Conservation (phyloP, 2,113 vertebrate genomes). For the Brachionichthys hirsutus region DNA sequence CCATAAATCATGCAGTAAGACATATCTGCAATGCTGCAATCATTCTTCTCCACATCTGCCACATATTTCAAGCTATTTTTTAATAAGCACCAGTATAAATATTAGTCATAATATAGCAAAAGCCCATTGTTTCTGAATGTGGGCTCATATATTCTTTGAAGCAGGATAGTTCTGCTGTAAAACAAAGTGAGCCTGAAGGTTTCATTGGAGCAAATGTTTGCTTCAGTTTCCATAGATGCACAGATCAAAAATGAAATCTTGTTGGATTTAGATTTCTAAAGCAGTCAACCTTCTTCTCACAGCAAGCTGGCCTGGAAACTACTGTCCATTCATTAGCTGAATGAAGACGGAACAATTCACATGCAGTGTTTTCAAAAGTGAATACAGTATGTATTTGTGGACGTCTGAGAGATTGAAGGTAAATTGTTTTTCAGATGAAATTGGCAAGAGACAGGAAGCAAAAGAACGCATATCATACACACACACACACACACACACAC, state of each 20-base stretch:
- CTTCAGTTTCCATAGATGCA: neutral
- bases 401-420: slow-evolving; percentile 49
- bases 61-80: slow-evolving; percentile 29
- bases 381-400: slow-evolving; percentile 31
- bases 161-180: neutral
- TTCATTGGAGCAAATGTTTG: slow-evolving; percentile 20
- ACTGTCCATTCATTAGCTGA: slow-evolving; percentile 39
- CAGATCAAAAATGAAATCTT: slow-evolving; percentile 23
- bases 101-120: slow-evolving; percentile 9
- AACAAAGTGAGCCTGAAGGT: slow-evolving; percentile 6
- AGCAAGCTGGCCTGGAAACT: slow-evolving; percentile 27
- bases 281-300: slow-evolving; percentile 35
- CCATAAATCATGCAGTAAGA: slow-evolving; percentile 66
- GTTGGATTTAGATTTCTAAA: slow-evolving; percentile 35
- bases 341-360: slow-evolving; percentile 28
- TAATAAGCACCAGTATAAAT: slow-evolving; percentile 22
- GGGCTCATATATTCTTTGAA: slow-evolving; percentile 17
- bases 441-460: slow-evolving; percentile 55
- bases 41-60: slow-evolving; percentile 33
- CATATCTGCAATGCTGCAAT: slow-evolving; percentile 32
- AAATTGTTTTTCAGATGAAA: slow-evolving; percentile 68
- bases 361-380: slow-evolving; percentile 32
- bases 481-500: slow-evolving; percentile 32
- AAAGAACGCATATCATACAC: slow-evolving; percentile 35
- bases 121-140: slow-evolving; percentile 20